These are phyloP conservation scores for Dasyurus viverrinus DNA, from an alignment of 2,113 vertebrate genomes.

Conservation along the genomic window DNA sequence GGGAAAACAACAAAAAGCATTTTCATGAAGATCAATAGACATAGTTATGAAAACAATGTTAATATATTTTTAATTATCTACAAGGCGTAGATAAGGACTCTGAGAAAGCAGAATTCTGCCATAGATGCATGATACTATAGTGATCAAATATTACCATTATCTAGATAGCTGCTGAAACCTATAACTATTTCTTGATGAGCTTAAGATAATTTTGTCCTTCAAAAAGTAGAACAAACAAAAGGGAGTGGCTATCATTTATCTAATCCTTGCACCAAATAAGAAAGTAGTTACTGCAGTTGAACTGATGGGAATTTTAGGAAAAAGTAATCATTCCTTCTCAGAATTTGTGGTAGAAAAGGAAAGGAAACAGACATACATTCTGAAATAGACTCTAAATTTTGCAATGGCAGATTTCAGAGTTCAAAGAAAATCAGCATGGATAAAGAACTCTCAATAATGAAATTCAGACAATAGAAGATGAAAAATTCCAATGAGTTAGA, in stretches of 20 bases:
- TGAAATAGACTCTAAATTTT: not conserved
- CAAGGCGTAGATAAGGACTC: not conserved
- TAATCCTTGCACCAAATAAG: not conserved
- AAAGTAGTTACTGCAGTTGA: not conserved
- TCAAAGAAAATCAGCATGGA: not conserved
- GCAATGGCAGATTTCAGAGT: not conserved
- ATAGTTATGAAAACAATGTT: not conserved
- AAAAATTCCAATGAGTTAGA: not conserved
- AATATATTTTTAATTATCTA: not conserved
- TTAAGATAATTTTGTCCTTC: not conserved
- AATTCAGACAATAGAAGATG: not conserved
- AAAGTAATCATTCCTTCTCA: not conserved
- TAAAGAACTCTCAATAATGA: not conserved
- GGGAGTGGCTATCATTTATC: not conserved
- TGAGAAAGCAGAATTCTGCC: not conserved
- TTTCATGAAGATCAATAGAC: not conserved
- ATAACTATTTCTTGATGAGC: not conserved
- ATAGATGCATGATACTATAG: not conserved
- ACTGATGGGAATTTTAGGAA: not conserved
- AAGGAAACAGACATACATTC: not conserved
- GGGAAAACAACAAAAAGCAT: not conserved
- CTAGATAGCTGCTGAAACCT: not conserved
- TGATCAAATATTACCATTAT: not conserved
- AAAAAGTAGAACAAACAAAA: not conserved
- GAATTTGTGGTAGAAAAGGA: not conserved